A percentile compares a stretch with the other conserved stretches of the same genome.
Evolutionary conservation across 2,113 vertebrate species (phyloP).

Genomic region (Melanocharis versteri): DNA sequence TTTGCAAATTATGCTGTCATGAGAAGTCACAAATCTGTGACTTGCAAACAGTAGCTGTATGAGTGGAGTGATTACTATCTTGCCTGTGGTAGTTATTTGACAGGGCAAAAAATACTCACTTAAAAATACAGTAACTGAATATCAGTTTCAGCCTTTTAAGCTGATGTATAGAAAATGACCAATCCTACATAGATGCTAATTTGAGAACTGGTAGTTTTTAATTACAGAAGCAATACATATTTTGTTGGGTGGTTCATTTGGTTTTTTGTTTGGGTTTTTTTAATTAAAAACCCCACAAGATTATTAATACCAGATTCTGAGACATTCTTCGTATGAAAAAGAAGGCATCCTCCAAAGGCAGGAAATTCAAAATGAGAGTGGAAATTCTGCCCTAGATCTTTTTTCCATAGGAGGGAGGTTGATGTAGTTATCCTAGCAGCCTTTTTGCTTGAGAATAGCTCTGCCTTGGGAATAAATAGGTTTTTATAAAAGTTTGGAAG

Average conservation of each 20-base stretch:
- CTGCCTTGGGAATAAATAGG: neutral
- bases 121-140: neutral
- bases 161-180: neutral
- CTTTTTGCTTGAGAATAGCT: neutral
- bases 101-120: neutral
- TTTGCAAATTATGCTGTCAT: neutral
- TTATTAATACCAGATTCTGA: neutral
- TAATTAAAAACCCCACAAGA: neutral
- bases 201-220: conserved; percentile 17
- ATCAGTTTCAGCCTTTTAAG: conserved; percentile 7
- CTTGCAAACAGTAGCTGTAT: neutral
- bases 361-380: neutral
- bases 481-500: neutral
- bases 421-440: neutral
- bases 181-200: neutral
- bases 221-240: neutral
- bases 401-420: neutral
- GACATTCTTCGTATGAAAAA: neutral
- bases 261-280: neutral
- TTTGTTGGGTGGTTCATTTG: neutral
- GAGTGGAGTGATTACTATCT: neutral
- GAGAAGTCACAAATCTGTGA: neutral
- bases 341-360: neutral
- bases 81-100: neutral
- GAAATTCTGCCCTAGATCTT: neutral